Conservation (phyloP, 2,888 invertebrate genomes). For the Shargacucullia verbasci region DNA sequence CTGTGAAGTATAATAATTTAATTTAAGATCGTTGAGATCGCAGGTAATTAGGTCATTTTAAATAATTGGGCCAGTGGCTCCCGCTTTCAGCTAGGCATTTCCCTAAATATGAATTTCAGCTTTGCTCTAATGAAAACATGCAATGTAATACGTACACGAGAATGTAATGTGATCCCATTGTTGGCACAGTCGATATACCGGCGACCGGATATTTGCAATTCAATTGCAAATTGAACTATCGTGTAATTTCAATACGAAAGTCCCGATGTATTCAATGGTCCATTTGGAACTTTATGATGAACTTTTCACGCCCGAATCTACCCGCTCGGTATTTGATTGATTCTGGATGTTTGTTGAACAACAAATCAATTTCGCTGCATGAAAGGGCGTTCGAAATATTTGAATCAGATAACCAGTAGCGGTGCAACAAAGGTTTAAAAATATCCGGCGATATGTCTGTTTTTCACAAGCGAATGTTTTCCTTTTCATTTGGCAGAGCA, state of each 20-base stretch:
- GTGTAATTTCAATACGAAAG: constrained; percentile 58
- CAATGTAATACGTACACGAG: constrained; percentile 46
- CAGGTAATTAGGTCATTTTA: constrained; percentile 2
- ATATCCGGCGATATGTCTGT: constrained; percentile 21
- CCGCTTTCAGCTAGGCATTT: constrained; percentile 26
- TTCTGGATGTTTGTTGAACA: constrained; percentile 35
- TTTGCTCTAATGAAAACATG: constrained; percentile 46
- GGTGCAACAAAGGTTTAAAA: constrained; percentile 19
- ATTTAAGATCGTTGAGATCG: constrained; percentile 11
- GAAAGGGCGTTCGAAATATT: constrained; percentile 33
- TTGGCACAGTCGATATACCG: constrained; percentile 58
- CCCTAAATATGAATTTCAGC: constrained; percentile 46
- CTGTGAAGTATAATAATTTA: too few relatives aligned
- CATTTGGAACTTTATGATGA: constrained; percentile 37
- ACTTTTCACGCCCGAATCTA: constrained; percentile 32
- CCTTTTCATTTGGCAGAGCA: constrained; percentile 60
- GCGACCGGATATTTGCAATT: constrained; percentile 69
- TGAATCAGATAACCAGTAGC: constrained; percentile 26
- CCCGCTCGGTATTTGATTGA: constrained; percentile 29
- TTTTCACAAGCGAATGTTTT: constrained; percentile 42
- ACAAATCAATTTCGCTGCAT: constrained; percentile 35
- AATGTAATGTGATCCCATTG: constrained; percentile 63
- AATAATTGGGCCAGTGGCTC: constrained; percentile 50
- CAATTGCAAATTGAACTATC: constrained; percentile 62
- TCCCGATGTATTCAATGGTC: constrained; percentile 36